Base-by-base conservation (phyloP, 2,113 vertebrate genomes). In the Gadus macrocephalus region DNA sequence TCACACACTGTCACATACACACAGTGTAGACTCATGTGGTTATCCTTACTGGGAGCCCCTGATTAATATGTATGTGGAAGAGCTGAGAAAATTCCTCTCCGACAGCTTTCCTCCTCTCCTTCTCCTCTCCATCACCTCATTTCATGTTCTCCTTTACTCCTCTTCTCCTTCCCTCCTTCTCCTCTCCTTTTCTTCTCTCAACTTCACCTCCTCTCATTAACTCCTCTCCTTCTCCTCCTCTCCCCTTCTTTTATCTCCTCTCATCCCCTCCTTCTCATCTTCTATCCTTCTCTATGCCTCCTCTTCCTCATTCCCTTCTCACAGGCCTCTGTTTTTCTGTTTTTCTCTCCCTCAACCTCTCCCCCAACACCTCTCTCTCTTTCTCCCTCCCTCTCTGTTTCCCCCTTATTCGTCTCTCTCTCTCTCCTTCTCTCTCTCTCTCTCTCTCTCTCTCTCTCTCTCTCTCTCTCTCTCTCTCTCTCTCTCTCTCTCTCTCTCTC, bases 81-180 rank as follows among this genome's bases (percentile, higher is more conserved):
- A 22, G 49, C 14, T 6, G 25, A 15, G 20, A 49, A 19, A 16
- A 68, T 20, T 27, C 31, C 17, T 15, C 17, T 60, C 60, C 3
- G 7, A 14, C 28, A n/a, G 12, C 58, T 69, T 15, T 25, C 42
- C 42, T 49, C 5, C 53, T 14, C 67, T 60, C 69, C 20, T 53
- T 17, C 20, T 71, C 20, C 64, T 67, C 65, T 67, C 53, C 3
- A 31, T 28, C 22, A 19, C 27, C 28, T 17, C 64, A 15, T 14
- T 76, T 42, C 20, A 15, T 74, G 72, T 78, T 75, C 63, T 83
- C 73, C 73, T 75, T 83, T 60, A 68, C 64, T 38, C 61, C 31
- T 65, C 35, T 38, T 15, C 61, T 62, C 25, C 5, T n/a, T 20
- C 19, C 7, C 66, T 67, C 19, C 22, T 35, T 17, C 38, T 53